Percentiles rank a stretch among this genome's conserved stretches.
Conservation (phyloP, 2,888 invertebrate genomes). For the Drosophila tanythrix region DNA sequence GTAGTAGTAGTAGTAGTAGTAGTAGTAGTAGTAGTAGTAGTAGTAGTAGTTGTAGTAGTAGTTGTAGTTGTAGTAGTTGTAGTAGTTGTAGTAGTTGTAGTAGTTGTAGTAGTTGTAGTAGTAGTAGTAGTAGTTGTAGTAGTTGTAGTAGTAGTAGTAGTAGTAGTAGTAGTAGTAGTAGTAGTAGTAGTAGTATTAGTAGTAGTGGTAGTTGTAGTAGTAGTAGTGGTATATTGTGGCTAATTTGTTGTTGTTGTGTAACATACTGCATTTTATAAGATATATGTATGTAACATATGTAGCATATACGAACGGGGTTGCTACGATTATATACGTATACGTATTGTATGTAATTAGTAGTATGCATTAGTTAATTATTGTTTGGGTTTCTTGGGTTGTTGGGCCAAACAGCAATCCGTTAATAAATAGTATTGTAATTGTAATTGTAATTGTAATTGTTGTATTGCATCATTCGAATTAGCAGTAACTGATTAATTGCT, state of each 20-base stretch:
- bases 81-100: neutral
- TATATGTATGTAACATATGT: conserved; percentile 14
- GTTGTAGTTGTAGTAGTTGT: neutral
- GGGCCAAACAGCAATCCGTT: conserved; percentile 35
- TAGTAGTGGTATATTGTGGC: conserved; percentile 7
- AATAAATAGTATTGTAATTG: conserved; percentile 9
- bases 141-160: no score
- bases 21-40: neutral
- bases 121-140: no score
- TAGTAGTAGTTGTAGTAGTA: neutral
- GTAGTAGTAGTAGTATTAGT: neutral
- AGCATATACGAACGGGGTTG: conserved; percentile 31
- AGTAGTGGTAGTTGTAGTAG: neutral
- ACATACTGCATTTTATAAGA: conserved; percentile 28
- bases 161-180: neutral
- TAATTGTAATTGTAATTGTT: neutral
- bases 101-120: neutral
- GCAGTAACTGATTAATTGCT: conserved; percentile 12
- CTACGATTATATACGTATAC: conserved; percentile 24
- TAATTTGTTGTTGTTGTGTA: conserved; percentile 22
- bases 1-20: neutral
- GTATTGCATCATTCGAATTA: conserved; percentile 20
- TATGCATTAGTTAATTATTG: neutral
- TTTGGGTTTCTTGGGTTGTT: conserved; percentile 13
- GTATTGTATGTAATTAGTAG: conserved; percentile 13